Conservation (phyloP, 2,888 invertebrate genomes). For the Sesia bembeciformis region DNA sequence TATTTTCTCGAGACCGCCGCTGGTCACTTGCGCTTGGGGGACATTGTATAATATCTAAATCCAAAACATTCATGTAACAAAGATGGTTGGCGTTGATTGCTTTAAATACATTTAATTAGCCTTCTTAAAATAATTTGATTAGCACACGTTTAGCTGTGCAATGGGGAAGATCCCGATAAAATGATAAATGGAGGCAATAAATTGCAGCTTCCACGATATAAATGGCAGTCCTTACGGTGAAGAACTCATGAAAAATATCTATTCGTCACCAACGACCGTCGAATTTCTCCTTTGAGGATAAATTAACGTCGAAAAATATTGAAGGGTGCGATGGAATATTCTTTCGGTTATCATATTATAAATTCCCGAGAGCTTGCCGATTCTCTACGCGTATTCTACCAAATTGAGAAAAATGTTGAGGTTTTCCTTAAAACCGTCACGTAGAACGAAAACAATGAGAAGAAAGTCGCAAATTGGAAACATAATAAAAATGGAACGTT, state of each 20-base stretch:
- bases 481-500: constrained; percentile 2
- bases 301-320: constrained; percentile 33
- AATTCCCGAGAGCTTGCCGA: constrained; percentile 16
- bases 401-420: constrained; percentile 2
- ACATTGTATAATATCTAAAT: too few relatives aligned
- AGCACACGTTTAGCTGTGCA: not conserved
- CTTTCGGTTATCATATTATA: constrained; percentile 27
- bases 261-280: constrained; percentile 45
- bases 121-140: too few relatives aligned
- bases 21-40: too few relatives aligned
- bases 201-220: constrained; percentile 53
- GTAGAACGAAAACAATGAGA: constrained; percentile 4
- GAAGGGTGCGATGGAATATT: constrained; percentile 22
- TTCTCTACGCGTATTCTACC: constrained; percentile 14
- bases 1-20: too few relatives aligned
- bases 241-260: constrained; percentile 59
- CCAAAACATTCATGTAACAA: too few relatives aligned
- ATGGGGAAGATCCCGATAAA: constrained; percentile 39
- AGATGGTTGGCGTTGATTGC: too few relatives aligned
- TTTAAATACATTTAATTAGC: too few relatives aligned
- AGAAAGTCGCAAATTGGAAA: constrained; percentile 5
- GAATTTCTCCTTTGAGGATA: constrained; percentile 27
- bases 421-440: constrained; percentile 2
- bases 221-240: constrained; percentile 43
- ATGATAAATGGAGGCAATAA: constrained; percentile 59